phyloP scores from a whole-genome alignment of 1,140 invertebrate species.

The Papilio polyxenes region DNA sequence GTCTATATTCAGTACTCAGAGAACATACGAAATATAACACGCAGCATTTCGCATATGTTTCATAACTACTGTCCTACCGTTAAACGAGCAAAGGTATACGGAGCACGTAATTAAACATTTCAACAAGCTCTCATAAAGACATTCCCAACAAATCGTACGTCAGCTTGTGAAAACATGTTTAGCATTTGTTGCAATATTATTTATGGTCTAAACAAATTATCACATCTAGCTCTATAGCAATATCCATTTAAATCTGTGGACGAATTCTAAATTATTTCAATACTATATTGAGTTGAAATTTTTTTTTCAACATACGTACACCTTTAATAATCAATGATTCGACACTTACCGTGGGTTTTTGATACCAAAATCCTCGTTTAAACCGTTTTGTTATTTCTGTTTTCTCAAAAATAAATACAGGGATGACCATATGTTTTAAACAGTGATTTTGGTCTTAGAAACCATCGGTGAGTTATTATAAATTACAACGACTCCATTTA shows the following conservation, averaged over 20 bases:
- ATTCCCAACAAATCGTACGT: neutral
- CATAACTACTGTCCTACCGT: constrained; percentile 35
- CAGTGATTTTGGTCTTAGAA: too few relatives aligned
- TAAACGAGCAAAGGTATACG: constrained; percentile 18
- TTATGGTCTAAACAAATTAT: neutral
- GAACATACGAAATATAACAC: constrained; percentile 23
- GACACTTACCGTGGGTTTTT: neutral
- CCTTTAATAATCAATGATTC: neutral
- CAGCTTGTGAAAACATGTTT: neutral
- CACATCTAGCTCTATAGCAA: neutral
- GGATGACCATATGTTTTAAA: too few relatives aligned
- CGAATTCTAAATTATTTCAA: neutral
- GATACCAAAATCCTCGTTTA: too few relatives aligned
- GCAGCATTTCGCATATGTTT: constrained; percentile 25
- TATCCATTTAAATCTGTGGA: too few relatives aligned
- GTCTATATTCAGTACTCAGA: neutral
- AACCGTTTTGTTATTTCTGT: too few relatives aligned
- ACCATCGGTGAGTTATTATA: neutral
- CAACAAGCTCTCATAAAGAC: constrained; percentile 5
- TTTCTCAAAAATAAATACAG: too few relatives aligned
- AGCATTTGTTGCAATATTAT: neutral
- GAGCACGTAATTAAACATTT: constrained; percentile 28
- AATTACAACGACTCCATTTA: neutral
- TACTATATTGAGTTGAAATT: neutral
- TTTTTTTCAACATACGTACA: neutral